Conservation (phyloP, 2,797 vertebrate species). For the Choloepus didactylus region DNA sequence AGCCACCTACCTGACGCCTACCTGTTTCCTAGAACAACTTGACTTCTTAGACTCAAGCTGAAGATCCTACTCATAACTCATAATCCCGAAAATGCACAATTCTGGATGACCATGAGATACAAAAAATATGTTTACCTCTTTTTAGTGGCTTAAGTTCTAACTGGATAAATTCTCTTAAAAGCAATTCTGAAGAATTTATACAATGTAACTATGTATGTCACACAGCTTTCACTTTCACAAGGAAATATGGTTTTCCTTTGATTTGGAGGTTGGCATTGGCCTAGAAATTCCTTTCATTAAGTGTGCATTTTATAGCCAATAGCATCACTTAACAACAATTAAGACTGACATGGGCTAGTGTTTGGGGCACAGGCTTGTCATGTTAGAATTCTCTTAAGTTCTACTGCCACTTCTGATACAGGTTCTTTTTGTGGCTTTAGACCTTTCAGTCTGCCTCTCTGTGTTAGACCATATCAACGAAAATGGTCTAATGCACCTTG, state of each 20-base stretch:
- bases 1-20: too few species aligned
- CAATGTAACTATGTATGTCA: background rate
- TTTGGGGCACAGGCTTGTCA: background rate
- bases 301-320: background rate
- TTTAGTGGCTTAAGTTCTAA: slow-evolving; percentile 5
- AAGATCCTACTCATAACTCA: background rate
- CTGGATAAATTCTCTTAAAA: slow-evolving; percentile 17
- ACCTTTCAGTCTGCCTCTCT: background rate
- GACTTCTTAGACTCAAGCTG: background rate
- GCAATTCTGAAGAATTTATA: background rate
- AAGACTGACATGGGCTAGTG: background rate
- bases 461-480: background rate
- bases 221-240: background rate
- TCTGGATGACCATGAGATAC: background rate
- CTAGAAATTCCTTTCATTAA: slow-evolving; percentile 26
- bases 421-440: background rate
- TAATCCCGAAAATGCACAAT: background rate
- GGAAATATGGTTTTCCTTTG: background rate
- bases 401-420: background rate
- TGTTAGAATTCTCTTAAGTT: background rate
- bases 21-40: background rate
- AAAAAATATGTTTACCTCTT: background rate
- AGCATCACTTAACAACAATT: background rate
- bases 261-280: background rate
- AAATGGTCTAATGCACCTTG: background rate